phyloP scores from a whole-genome alignment of 2,888 invertebrate species.

The Phragmatobia fuliginosa region DNA sequence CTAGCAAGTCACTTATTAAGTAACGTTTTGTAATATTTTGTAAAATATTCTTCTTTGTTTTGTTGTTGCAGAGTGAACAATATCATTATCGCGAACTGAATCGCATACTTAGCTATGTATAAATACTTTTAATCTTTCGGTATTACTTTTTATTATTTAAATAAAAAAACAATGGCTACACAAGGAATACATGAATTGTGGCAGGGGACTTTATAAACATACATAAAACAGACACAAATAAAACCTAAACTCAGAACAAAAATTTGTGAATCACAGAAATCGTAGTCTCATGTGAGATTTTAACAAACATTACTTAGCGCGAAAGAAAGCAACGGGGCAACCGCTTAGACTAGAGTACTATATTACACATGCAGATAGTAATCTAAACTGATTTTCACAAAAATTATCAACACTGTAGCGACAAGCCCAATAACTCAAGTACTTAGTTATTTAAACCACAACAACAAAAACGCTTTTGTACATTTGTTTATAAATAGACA shows the following conservation, averaged over 20 bases:
- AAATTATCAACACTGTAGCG: neutral
- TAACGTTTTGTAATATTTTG: neutral
- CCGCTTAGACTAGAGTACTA: too few relatives aligned
- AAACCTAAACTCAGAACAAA: too few relatives aligned
- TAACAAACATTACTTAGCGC: too few relatives aligned
- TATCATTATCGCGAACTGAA: too few relatives aligned
- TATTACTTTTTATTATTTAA: neutral
- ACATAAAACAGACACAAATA: too few relatives aligned
- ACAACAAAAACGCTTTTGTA: conserved; percentile 11
- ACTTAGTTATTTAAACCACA: neutral
- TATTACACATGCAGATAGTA: neutral
- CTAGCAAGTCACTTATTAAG: neutral
- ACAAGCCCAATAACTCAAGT: neutral
- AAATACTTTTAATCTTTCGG: neutral
- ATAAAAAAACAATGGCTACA: too few relatives aligned
- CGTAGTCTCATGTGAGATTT: too few relatives aligned
- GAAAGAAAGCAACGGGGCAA: too few relatives aligned
- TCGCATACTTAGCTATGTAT: neutral
- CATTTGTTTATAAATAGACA: conserved; percentile 35
- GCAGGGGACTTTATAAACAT: too few relatives aligned
- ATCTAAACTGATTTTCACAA: neutral
- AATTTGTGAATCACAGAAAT: too few relatives aligned
- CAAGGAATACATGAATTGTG: too few relatives aligned
- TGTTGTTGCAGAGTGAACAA: too few relatives aligned
- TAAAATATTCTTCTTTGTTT: neutral